Evolutionary conservation across 1,140 invertebrate genomes (phyloP).

Genomic region (Ips nitidus): DNA sequence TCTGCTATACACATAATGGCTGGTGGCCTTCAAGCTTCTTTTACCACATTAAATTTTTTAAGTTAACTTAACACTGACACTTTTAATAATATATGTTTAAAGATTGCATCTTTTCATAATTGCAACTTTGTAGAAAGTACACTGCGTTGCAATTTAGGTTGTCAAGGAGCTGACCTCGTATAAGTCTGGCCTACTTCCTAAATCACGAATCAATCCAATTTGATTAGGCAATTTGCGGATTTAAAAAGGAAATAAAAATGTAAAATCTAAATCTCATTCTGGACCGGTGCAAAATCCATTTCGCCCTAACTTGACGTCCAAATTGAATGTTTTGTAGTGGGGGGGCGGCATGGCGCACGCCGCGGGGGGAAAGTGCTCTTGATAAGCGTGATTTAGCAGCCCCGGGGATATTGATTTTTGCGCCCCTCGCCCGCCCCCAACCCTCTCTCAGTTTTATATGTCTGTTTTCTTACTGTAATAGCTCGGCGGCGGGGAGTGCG

Average conservation of each 20-base stretch:
- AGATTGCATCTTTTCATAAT: too few species aligned
- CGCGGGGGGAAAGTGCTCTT: conserved; percentile 65
- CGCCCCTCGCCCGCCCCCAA: conserved; percentile 50
- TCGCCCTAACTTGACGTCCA: conserved; percentile 53
- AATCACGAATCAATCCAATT: not conserved
- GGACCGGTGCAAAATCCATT: conserved; percentile 57
- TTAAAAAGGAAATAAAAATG: conserved; percentile 39
- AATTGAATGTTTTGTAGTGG: conserved; percentile 56
- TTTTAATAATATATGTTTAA: too few species aligned
- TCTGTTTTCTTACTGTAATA: conserved; percentile 57
- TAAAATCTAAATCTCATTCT: conserved; percentile 54
- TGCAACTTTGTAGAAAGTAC: too few species aligned
- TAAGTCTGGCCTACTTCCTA: not conserved
- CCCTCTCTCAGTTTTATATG: conserved; percentile 56
- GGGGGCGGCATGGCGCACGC: conserved; percentile 43
- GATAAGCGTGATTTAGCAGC: conserved; percentile 73
- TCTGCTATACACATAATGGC: too few species aligned
- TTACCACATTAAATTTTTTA: too few species aligned
- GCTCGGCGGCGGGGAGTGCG: conserved; percentile 51
- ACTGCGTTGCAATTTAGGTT: too few species aligned
- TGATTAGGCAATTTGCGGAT: conserved; percentile 5
- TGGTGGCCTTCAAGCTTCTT: too few species aligned
- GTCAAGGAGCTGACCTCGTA: too few species aligned
- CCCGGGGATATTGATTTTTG: conserved; percentile 73
- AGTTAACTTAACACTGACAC: too few species aligned